Evolutionary conservation across 2,888 invertebrate species (phyloP), one percentile per base, ranked within the genome.

Genomic region (Megastigmus dorsalis): DNA sequence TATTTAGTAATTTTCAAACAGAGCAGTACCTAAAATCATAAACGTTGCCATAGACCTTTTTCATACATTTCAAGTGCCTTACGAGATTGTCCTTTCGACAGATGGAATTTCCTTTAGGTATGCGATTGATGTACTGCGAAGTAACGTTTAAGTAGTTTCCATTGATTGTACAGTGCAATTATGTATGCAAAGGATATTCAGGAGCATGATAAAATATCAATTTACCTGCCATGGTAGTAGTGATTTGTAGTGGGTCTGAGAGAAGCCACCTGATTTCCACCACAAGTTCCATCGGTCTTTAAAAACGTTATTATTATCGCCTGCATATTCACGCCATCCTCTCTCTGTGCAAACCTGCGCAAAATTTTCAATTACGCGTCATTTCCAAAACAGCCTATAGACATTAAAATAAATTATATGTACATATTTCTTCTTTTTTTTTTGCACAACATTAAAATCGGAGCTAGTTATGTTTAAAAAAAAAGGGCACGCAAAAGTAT

Each of bases 71-170:
- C 63, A 96, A 88, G 79, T 94, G 92, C 74, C 95, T 89, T 0
- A 95, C 94, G 60, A 96, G 89, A 82, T 93, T 93, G 85, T 96
- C 95, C 85, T 96, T 96, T 57, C 94, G 90, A 83, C 95, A 95
- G 83, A 96, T 95, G n/a, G 93, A 92, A 33, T 93, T 93, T 2
- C 94, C 94, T 86, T 94, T 94, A 9, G 95, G 95, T 83, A 95
- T 95, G 86, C 95, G 95, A 86, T 95, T 96, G 84, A 95, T 92
- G 80, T 93, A 94, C 93, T 94, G 50, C 33, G 52, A 48, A 60
- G 55, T 30, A 63, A 59, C n/a, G n/a, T n/a, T n/a, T n/a, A n/a
- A n/a, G n/a, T n/a, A n/a, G n/a, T n/a, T n/a, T n/a, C n/a, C n/a
- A n/a, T n/a, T n/a, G n/a, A n/a, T n/a, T n/a, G n/a, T n/a, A n/a